These are phyloP conservation scores for Nudaria mundana DNA, from an alignment of 2,888 invertebrate genomes.

Conservation along the genomic window DNA sequence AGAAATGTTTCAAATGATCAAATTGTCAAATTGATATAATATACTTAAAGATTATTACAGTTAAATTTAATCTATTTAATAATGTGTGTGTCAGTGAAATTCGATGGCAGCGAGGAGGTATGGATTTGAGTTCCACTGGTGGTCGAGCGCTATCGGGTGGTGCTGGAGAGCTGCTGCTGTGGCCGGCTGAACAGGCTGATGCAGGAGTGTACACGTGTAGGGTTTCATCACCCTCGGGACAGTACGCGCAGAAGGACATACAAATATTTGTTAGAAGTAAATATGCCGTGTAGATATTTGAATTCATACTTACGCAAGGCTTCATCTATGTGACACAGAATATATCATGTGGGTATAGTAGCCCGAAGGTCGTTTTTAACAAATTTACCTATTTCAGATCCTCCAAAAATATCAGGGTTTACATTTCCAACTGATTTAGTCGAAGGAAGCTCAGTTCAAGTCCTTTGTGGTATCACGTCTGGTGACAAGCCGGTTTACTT, in stretches of 20 bases:
- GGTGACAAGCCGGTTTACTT: slow-evolving; percentile 87
- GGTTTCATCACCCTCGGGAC: slow-evolving; percentile 86
- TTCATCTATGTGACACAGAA: no score
- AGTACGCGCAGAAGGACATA: slow-evolving; percentile 87
- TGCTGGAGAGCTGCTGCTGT: slow-evolving; percentile 64
- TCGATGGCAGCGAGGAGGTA: slow-evolving; percentile 66
- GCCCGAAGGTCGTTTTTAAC: no score
- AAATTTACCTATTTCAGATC: slow-evolving; percentile 72
- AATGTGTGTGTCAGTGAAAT: slow-evolving; percentile 51
- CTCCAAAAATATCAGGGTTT: slow-evolving; percentile 92
- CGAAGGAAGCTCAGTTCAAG: slow-evolving; percentile 91
- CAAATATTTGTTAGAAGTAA: slow-evolving; percentile 88
- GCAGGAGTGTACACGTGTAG: slow-evolving; percentile 90
- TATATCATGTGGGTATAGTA: no score
- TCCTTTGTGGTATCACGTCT: slow-evolving; percentile 89
- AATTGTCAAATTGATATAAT: no score
- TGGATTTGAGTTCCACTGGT: slow-evolving; percentile 49
- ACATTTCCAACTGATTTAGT: slow-evolving; percentile 89
- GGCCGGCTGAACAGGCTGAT: slow-evolving; percentile 83
- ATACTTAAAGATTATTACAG: no score
- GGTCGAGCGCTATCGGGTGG: slow-evolving; percentile 51
- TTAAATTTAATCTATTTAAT: no score
- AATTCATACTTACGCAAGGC: no score
- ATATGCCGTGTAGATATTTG: slow-evolving; percentile 42
- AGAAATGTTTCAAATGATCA: no score